Percentiles rank a stretch among this genome's conserved stretches.
These are phyloP conservation scores for Drosophila leonis DNA, from an alignment of 2,888 invertebrate genomes.

Conservation along the genomic window DNA sequence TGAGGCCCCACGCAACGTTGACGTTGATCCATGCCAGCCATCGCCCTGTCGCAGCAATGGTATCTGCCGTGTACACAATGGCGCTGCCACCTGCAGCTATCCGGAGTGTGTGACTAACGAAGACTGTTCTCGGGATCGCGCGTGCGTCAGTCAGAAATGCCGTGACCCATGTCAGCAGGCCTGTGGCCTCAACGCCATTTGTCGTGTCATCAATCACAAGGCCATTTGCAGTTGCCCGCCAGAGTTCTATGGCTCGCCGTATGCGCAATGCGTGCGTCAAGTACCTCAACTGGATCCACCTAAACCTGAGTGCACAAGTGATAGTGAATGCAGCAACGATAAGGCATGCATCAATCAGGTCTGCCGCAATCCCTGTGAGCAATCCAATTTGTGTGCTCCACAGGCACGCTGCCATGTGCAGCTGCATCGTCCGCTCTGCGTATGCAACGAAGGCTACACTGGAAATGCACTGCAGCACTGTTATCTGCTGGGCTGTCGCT, in stretches of 20 bases:
- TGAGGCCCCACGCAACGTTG: constrained; percentile 82
- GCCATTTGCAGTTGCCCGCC: constrained; percentile 93
- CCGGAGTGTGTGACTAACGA: constrained; percentile 95
- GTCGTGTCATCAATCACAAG: constrained; percentile 92
- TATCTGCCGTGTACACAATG: constrained; percentile 90
- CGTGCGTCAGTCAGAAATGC: constrained; percentile 93
- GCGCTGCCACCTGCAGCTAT: constrained; percentile 91
- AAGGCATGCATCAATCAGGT: constrained; percentile 92
- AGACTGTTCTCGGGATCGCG: constrained; percentile 93
- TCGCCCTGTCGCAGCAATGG: constrained; percentile 94
- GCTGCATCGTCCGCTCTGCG: constrained; percentile 92
- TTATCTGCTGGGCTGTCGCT: constrained; percentile 93
- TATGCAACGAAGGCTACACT: constrained; percentile 92
- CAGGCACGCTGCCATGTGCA: constrained; percentile 93
- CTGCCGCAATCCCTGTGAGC: constrained; percentile 91
- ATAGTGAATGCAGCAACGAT: constrained; percentile 92
- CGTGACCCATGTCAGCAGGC: constrained; percentile 93
- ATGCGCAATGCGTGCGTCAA: constrained; percentile 89
- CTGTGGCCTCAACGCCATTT: constrained; percentile 93
- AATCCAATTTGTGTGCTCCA: constrained; percentile 89
- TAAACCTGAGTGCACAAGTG: constrained; percentile 91
- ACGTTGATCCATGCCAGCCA: constrained; percentile 92
- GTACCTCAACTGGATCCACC: constrained; percentile 86
- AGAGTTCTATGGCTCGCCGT: constrained; percentile 92
- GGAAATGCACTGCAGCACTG: constrained; percentile 93